phyloP scores from a whole-genome alignment of 2,113 vertebrate genomes.

The Halcyon senegalensis region DNA sequence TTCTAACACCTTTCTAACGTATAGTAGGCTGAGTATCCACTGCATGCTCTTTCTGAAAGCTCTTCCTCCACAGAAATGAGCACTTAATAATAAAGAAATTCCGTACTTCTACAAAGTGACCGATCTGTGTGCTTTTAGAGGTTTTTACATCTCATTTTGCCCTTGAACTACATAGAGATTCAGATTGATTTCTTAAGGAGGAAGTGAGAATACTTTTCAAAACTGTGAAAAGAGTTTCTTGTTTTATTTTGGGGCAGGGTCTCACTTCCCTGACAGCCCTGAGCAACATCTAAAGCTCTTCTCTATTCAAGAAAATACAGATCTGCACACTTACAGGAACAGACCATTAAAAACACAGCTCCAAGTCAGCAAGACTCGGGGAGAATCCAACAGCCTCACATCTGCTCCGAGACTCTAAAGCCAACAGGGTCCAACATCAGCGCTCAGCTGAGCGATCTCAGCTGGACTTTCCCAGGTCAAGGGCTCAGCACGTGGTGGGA shows the following conservation, averaged over 20 bases:
- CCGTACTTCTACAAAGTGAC: neutral
- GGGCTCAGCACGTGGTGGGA: fast-evolving
- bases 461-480: neutral
- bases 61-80: neutral
- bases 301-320: neutral
- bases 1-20: neutral
- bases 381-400: neutral
- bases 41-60: neutral
- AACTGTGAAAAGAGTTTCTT: neutral
- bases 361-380: neutral
- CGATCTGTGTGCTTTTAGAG: fast-evolving
- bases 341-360: neutral
- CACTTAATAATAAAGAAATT: neutral
- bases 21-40: neutral
- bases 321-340: neutral
- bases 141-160: neutral
- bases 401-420: neutral
- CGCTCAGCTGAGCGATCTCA: neutral
- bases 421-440: neutral
- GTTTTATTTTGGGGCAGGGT: neutral
- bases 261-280: neutral
- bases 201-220: neutral
- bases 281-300: neutral
- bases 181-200: neutral
- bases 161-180: neutral